Evolutionary conservation across 1,140 invertebrate species (phyloP).

Genomic region (Bombus terrestris): DNA sequence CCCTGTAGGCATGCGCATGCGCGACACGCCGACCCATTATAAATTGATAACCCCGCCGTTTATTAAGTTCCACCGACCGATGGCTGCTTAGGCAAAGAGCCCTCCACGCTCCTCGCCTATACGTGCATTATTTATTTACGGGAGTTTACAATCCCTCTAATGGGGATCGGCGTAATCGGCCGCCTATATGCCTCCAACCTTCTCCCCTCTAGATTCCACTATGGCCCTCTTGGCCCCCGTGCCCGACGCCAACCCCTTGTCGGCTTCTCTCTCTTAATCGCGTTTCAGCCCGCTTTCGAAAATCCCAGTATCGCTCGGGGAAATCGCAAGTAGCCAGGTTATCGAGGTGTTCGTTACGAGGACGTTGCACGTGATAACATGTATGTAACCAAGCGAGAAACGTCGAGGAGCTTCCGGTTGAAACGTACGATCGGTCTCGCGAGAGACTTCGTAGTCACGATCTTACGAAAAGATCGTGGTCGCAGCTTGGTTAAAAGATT

Average conservation of each 20-base stretch:
- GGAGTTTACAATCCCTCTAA: constrained; percentile 82
- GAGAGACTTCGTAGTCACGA: too few species aligned
- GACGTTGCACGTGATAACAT: neutral
- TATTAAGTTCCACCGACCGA: constrained; percentile 81
- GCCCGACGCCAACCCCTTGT: neutral
- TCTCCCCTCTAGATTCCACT: neutral
- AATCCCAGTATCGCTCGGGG: constrained; percentile 55
- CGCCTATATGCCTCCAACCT: constrained; percentile 64
- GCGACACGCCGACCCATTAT: constrained; percentile 77
- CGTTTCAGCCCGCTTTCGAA: constrained; percentile 64
- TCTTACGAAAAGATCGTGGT: too few species aligned
- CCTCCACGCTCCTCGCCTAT: constrained; percentile 68
- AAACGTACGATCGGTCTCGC: too few species aligned
- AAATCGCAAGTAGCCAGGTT: constrained; percentile 47
- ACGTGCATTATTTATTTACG: constrained; percentile 82
- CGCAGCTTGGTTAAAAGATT: too few species aligned
- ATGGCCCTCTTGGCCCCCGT: constrained; percentile 4
- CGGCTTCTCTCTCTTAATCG: constrained; percentile 58
- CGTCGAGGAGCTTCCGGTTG: too few species aligned
- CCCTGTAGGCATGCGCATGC: constrained; percentile 71
- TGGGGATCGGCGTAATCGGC: constrained; percentile 79
- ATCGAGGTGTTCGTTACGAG: neutral
- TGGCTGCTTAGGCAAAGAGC: constrained; percentile 80
- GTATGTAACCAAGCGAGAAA: too few species aligned
- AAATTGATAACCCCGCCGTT: constrained; percentile 81